A percentile compares a stretch with the other conserved stretches of the same genome.
Conservation (phyloP, 23 tunicate genomes). For the Trididemnum clinides region DNA sequence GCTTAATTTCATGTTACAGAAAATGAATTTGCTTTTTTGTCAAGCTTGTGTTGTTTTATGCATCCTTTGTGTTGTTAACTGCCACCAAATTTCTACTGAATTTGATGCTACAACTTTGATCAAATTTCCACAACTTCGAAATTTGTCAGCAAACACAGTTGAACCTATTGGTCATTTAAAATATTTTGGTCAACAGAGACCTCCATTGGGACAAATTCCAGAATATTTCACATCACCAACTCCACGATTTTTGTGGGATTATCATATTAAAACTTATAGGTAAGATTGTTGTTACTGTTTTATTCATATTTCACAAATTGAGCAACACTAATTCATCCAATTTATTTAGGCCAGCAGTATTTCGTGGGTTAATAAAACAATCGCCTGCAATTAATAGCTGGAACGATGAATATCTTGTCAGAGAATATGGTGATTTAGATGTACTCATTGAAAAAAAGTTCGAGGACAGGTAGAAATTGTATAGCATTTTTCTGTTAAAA, state of each 20-base stretch:
- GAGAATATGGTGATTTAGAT: slow-evolving; percentile 72
- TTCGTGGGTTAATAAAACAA: slow-evolving; percentile 57
- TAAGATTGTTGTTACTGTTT: neutral
- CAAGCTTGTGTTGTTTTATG: too few species aligned
- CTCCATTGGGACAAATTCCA: slow-evolving; percentile 50
- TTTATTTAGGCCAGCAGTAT: slow-evolving; percentile 70
- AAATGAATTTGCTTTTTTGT: too few species aligned
- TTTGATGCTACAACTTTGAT: neutral
- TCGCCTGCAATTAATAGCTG: slow-evolving; percentile 73
- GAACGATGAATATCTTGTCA: slow-evolving; percentile 61
- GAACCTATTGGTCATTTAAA: slow-evolving; percentile 49
- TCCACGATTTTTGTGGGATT: slow-evolving; percentile 66
- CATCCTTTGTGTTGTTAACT: too few species aligned
- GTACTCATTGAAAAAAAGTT: slow-evolving; percentile 85
- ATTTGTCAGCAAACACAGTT: neutral
- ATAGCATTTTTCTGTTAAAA: neutral
- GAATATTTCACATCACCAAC: slow-evolving; percentile 65
- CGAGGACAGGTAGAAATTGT: slow-evolving; percentile 64
- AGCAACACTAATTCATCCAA: neutral
- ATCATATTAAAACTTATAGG: slow-evolving; percentile 54
- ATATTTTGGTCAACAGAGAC: slow-evolving; percentile 60
- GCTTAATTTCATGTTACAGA: too few species aligned
- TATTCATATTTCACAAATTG: too few species aligned
- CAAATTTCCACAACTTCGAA: neutral
- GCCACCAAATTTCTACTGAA: neutral